These are phyloP conservation scores for Conger conger DNA, from an alignment of 2,113 vertebrate species.

Conservation along the genomic window DNA sequence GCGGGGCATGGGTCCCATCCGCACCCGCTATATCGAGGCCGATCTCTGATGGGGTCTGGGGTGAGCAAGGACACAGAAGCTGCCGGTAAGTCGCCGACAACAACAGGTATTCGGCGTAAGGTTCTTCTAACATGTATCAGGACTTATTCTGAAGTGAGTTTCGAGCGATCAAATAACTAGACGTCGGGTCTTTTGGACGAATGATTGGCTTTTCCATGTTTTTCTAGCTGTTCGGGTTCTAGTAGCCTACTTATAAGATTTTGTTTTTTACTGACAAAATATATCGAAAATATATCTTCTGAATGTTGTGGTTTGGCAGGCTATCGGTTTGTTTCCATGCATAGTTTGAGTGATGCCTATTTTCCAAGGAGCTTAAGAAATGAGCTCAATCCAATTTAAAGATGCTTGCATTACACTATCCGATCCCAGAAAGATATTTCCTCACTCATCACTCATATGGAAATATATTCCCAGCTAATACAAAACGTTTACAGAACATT, in stretches of 20 bases:
- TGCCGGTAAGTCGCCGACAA: conserved; percentile 52
- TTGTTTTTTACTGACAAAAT: not conserved
- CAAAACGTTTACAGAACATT: too few relatives aligned
- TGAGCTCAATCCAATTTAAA: conserved; percentile 37
- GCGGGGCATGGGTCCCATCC: not conserved
- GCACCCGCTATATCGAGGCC: not conserved
- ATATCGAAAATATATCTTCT: not conserved
- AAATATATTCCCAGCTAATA: too few relatives aligned
- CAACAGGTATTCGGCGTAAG: not conserved
- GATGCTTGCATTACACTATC: not conserved
- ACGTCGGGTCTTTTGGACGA: not conserved
- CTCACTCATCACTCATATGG: not conserved
- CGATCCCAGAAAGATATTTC: too few relatives aligned
- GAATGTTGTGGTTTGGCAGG: conserved; percentile 23
- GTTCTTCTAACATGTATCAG: too few relatives aligned
- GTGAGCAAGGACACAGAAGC: conserved; percentile 52
- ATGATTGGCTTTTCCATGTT: too few relatives aligned
- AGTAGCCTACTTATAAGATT: too few relatives aligned
- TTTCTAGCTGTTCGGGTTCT: too few relatives aligned
- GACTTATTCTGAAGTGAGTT: too few relatives aligned
- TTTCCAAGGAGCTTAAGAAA: conserved; percentile 11
- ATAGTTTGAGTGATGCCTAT: not conserved
- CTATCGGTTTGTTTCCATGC: not conserved
- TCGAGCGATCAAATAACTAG: not conserved
- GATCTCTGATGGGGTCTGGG: conserved; percentile 61